Base-by-base conservation (phyloP, 2,888 invertebrate species). In the Ophion ventricosus region DNA sequence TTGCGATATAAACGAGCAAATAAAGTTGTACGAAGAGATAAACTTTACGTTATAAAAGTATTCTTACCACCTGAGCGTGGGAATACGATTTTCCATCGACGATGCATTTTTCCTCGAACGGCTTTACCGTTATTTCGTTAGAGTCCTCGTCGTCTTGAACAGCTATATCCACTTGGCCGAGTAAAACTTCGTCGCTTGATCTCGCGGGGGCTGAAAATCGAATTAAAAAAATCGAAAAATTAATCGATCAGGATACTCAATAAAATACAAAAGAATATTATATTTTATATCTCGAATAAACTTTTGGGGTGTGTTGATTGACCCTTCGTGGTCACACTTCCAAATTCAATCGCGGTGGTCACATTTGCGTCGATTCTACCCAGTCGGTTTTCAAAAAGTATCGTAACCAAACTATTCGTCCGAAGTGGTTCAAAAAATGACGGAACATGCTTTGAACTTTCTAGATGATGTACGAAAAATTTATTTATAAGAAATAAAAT, bases 31-130 rank as follows among this genome's bases (percentile, higher is more conserved):
- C 35, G 7, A 35, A 8, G 4, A 35, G 35, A 35, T 35, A 1
- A 35, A 35, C 49, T 49, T 49, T 17, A 49, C 49, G 49, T 14
- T 2, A 49, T 2, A 49, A 3, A 49, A 14, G 4, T 14, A 14
- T 72, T 80, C 88, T 86, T 85, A 92, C 92, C 88, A 90, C 91
- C 85, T 92, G 90, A 69, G 92, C 90, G 84, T 92, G 92, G 7
- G 91, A 88, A 85, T 92, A 92, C 63, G 89, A 86, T 63, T 89
- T 91, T 59, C 90, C 92, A n/a, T 91, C 89, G 73, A 91, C 89
- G 79, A 89, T 85, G 87, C 92, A 92, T 80, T 91, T 92, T 83
- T 90, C 91, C 54, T 88, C 84, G 59, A 87, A 89, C 3, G 91
- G 85, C 63, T 91, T 88, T 20, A 90, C 91, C n/a, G 90, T 89